Conservation (phyloP, 2,888 invertebrate genomes). For the Drosophila peninsularis region DNA sequence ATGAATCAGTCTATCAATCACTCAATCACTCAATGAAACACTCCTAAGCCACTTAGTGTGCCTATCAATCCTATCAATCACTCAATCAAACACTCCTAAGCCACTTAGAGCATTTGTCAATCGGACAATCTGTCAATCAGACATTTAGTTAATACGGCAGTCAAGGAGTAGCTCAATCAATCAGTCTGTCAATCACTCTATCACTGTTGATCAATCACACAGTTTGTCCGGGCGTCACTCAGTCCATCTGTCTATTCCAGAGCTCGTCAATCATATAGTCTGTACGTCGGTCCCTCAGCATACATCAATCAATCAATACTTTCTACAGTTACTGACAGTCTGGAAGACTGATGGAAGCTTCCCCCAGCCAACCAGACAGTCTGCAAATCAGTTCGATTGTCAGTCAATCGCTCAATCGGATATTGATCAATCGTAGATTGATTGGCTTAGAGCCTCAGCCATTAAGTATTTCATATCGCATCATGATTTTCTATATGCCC, state of each 20-base stretch:
- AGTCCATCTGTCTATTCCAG: not conserved
- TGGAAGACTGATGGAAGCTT: not conserved
- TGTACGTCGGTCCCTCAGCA: too few relatives aligned
- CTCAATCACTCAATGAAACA: not conserved
- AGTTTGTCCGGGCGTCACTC: too few relatives aligned
- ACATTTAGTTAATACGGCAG: too few relatives aligned
- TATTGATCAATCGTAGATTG: not conserved
- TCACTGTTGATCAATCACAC: too few relatives aligned
- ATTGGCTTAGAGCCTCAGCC: not conserved
- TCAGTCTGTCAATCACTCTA: not conserved
- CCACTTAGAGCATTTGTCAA: too few relatives aligned
- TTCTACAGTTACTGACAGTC: too few relatives aligned
- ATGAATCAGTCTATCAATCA: not conserved
- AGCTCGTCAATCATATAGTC: not conserved
- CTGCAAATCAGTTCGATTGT: not conserved
- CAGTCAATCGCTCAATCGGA: not conserved
- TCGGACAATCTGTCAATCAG: too few relatives aligned
- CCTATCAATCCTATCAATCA: too few relatives aligned
- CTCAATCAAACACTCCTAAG: too few relatives aligned
- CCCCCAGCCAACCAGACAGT: not conserved
- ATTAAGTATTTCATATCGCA: not conserved
- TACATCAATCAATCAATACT: too few relatives aligned
- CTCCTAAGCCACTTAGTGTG: too few relatives aligned
- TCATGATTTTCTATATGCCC: not conserved
- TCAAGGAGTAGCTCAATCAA: too few relatives aligned